These are phyloP conservation scores for Zapus hudsonius DNA, from an alignment of 2,113 vertebrate genomes.

Conservation along the genomic window DNA sequence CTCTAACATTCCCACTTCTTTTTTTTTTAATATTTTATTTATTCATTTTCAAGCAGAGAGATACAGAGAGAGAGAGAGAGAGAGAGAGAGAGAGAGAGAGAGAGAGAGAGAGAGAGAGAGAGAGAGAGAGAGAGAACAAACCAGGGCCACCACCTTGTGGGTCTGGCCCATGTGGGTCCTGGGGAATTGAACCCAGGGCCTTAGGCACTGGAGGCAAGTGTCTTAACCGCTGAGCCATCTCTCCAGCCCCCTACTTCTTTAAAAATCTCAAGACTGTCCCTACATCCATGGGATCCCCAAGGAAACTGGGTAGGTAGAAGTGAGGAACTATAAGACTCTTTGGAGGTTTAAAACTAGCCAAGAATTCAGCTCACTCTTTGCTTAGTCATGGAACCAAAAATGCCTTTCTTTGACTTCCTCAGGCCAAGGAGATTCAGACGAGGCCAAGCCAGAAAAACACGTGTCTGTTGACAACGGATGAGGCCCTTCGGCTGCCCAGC, in stretches of 20 bases:
- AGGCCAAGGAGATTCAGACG: background rate
- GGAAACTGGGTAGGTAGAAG: background rate
- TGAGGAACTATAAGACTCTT: background rate
- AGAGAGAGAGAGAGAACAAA: no score
- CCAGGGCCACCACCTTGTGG: no score
- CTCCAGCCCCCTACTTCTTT: conserved; percentile 17
- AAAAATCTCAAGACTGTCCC: background rate
- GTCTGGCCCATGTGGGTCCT: no score
- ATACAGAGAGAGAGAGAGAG: no score
- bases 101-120: no score
- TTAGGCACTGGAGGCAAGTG: no score
- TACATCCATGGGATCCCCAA: background rate
- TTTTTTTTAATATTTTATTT: no score
- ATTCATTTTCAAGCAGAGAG: no score
- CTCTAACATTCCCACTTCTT: background rate
- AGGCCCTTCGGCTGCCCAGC: background rate
- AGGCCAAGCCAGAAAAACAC: background rate
- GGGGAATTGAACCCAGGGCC: no score
- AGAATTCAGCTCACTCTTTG: conserved; percentile 4
- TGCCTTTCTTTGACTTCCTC: background rate
- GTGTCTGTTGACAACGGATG: background rate
- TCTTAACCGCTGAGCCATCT: no score
- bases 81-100: no score
- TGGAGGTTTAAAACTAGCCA: background rate
- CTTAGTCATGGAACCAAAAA: background rate